A percentile compares a stretch with the other conserved stretches of the same genome.
Conservation (phyloP, 2,113 vertebrate genomes). For the Menura novaehollandiae region DNA sequence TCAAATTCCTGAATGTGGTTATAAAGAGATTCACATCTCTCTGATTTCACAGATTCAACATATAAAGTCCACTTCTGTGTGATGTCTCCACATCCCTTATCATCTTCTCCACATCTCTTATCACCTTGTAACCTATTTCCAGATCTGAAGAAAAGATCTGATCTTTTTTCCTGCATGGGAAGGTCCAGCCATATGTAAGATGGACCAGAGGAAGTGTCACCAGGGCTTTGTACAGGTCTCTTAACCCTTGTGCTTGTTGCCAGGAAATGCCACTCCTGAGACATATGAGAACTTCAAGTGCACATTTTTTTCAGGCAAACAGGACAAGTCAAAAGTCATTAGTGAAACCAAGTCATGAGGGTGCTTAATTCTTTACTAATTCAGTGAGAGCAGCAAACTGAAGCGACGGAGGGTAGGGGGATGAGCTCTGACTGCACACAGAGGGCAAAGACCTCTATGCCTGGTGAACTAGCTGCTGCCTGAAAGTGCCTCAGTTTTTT, state of each 20-base stretch:
- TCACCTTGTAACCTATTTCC: neutral
- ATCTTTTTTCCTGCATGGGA: fast-evolving
- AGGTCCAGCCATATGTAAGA: neutral
- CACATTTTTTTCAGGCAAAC: fast-evolving
- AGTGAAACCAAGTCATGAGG: neutral
- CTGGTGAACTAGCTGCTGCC: neutral
- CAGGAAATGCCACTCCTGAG: neutral
- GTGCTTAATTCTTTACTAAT: conserved; percentile 10
- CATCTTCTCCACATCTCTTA: neutral
- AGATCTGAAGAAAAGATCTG: neutral
- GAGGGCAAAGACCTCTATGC: neutral
- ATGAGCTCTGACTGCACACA: neutral
- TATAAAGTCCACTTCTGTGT: neutral
- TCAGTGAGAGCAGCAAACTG: neutral
- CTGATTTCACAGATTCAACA: neutral
- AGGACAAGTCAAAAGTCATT: neutral
- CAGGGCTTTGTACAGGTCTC: neutral
- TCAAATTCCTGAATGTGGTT: neutral
- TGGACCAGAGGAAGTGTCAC: neutral
- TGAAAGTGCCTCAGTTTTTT: neutral
- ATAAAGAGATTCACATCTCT: neutral
- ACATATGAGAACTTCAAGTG: neutral
- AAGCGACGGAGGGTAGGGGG: fast-evolving
- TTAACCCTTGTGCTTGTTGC: neutral
- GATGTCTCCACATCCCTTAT: too few relatives aligned